These are phyloP conservation scores for Sialis fuliginosa DNA, from an alignment of 2,888 invertebrate species.

Conservation along the genomic window DNA sequence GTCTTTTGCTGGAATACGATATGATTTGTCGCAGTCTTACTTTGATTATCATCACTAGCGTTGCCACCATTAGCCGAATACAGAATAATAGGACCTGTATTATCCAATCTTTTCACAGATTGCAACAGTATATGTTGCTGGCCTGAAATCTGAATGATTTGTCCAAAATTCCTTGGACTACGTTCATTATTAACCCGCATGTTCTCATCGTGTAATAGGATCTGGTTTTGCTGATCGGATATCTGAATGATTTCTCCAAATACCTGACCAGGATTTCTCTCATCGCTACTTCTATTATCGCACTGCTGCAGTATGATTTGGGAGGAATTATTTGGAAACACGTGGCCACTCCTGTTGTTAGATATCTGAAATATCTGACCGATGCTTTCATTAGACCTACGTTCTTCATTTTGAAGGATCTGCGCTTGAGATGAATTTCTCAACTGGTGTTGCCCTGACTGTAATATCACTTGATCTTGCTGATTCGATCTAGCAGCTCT, in stretches of 20 bases:
- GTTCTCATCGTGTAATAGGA: conserved; percentile 15
- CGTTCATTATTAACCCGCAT: conserved; percentile 9
- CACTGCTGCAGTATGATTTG: neutral
- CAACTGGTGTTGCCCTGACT: conserved; percentile 6
- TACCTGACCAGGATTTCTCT: conserved; percentile 2
- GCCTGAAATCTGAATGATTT: conserved; percentile 16
- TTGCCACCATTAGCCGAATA: conserved; percentile 1
- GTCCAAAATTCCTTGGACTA: conserved; percentile 16
- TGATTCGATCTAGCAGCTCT: conserved; percentile 18
- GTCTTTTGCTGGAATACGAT: too few species aligned
- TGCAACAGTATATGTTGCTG: conserved; percentile 23
- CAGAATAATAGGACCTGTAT: conserved; percentile 20
- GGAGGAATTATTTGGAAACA: too few species aligned
- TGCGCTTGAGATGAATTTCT: neutral
- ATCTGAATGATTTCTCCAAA: conserved; percentile 13
- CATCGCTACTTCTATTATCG: conserved; percentile 1
- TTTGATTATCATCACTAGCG: neutral
- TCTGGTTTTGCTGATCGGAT: conserved; percentile 11
- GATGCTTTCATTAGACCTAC: too few species aligned
- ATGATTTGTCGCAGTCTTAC: neutral
- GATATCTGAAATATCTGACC: too few species aligned
- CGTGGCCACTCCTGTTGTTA: too few species aligned
- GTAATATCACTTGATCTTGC: conserved; percentile 10
- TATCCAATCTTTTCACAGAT: conserved; percentile 22
- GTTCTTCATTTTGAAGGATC: neutral